phyloP scores from a whole-genome alignment of 2,888 invertebrate species.

The Tinea trinotella region DNA sequence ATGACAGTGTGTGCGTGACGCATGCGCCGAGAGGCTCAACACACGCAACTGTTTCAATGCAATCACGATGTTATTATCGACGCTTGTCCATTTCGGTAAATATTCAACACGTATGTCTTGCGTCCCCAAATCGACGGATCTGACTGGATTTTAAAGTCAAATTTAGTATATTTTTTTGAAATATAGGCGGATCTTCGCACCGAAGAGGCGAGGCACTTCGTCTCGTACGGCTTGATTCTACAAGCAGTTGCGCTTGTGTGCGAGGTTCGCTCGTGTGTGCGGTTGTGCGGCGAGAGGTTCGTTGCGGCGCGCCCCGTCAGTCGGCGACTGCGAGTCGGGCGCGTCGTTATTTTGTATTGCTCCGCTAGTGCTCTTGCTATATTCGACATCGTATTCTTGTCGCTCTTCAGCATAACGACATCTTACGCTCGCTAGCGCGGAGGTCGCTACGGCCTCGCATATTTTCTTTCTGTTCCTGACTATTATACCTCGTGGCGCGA shows the following conservation, averaged over 20 bases:
- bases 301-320: constrained; percentile 67
- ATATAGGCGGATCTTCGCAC: constrained; percentile 49
- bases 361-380: constrained; percentile 39
- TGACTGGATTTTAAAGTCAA: constrained; percentile 65
- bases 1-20: constrained; percentile 46
- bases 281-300: constrained; percentile 56
- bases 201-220: constrained; percentile 28
- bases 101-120: constrained; percentile 43
- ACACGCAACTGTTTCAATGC: constrained; percentile 35
- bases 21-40: constrained; percentile 45
- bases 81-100: constrained; percentile 40
- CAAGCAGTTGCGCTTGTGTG: not conserved
- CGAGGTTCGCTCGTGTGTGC: constrained; percentile 30
- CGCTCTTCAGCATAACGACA: constrained; percentile 50
- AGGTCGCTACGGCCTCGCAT: constrained; percentile 51
- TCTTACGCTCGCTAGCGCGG: constrained; percentile 63
- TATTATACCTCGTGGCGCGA: constrained; percentile 41
- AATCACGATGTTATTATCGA: constrained; percentile 10
- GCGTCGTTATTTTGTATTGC: constrained; percentile 60
- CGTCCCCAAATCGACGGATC: constrained; percentile 38
- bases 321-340: constrained; percentile 69
- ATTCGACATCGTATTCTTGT: constrained; percentile 51
- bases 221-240: not conserved
- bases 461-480: constrained; percentile 41
- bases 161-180: constrained; percentile 62